These are phyloP conservation scores for Theristicus caerulescens DNA, from an alignment of 2,113 vertebrate genomes.

Conservation along the genomic window DNA sequence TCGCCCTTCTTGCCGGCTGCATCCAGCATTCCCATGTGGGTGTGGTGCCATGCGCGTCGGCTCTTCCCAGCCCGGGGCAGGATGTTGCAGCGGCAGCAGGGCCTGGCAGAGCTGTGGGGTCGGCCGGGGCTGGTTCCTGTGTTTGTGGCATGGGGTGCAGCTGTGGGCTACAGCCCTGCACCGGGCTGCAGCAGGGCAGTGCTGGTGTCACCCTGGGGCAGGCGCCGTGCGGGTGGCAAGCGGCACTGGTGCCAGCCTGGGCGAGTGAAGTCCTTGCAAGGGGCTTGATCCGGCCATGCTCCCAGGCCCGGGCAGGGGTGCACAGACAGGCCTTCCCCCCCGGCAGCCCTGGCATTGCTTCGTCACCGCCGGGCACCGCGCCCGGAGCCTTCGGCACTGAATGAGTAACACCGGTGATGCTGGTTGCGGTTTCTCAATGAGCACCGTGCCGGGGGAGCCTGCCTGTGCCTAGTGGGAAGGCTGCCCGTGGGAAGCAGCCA, in stretches of 20 bases:
- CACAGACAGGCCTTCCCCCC: neutral
- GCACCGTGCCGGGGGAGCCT: accelerated
- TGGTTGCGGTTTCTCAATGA: neutral
- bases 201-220: neutral
- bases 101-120: accelerated
- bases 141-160: neutral
- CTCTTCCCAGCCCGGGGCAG: neutral
- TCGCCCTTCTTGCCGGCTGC: accelerated
- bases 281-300: neutral
- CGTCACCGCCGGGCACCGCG: neutral
- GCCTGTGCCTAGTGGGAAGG: neutral
- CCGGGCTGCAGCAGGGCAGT: accelerated
- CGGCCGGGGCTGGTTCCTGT: too few relatives aligned
- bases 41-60: accelerated
- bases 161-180: accelerated
- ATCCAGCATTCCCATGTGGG: accelerated
- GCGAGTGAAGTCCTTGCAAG: accelerated
- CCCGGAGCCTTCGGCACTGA: accelerated
- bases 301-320: accelerated
- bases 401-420: accelerated
- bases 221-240: accelerated
- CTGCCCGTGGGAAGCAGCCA: accelerated
- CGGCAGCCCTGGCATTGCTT: neutral
- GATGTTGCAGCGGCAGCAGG: accelerated
- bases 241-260: neutral